These are phyloP conservation scores for Dasysyrphus tricinctus DNA, from an alignment of 2,888 invertebrate species.

Conservation along the genomic window DNA sequence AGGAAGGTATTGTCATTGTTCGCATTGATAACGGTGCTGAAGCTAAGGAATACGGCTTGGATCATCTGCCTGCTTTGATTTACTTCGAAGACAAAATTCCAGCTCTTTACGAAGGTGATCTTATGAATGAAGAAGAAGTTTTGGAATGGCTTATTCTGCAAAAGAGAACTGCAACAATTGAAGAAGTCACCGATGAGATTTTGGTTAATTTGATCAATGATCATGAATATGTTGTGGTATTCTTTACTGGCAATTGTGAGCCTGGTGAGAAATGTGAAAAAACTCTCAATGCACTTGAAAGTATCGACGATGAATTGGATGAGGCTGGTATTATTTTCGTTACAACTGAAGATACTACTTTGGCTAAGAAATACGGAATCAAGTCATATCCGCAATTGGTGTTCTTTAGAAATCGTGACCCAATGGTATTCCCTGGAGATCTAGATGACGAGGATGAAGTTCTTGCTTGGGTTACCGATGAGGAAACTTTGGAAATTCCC, in stretches of 20 bases:
- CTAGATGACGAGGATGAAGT: constrained; percentile 96
- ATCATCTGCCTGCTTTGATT: constrained; percentile 90
- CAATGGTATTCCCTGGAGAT: constrained; percentile 92
- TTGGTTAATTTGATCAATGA: constrained; percentile 92
- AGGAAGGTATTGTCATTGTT: constrained; percentile 95
- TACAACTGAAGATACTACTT: constrained; percentile 92
- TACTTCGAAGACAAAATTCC: constrained; percentile 97
- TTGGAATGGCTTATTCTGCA: constrained; percentile 93
- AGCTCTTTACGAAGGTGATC: constrained; percentile 94
- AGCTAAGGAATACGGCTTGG: constrained; percentile 95
- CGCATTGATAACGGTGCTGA: constrained; percentile 95
- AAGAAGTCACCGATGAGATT: constrained; percentile 97
- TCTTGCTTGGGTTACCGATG: constrained; percentile 95
- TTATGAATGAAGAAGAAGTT: constrained; percentile 96
- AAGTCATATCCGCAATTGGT: constrained; percentile 93
- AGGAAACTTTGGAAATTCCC: constrained; percentile 94
- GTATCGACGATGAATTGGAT: constrained; percentile 96
- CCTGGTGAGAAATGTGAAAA: constrained; percentile 94
- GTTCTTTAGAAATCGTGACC: constrained; percentile 96
- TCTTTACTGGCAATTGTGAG: constrained; percentile 95
- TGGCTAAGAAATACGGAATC: constrained; percentile 94
- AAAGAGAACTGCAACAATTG: constrained; percentile 95
- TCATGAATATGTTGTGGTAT: constrained; percentile 96
- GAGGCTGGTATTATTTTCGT: constrained; percentile 97
- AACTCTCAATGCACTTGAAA: constrained; percentile 93